A percentile compares a stretch with the other conserved stretches of the same genome.
Evolutionary conservation across 2,797 vertebrate species (phyloP).

Genomic region (Xenentodon cancila): DNA sequence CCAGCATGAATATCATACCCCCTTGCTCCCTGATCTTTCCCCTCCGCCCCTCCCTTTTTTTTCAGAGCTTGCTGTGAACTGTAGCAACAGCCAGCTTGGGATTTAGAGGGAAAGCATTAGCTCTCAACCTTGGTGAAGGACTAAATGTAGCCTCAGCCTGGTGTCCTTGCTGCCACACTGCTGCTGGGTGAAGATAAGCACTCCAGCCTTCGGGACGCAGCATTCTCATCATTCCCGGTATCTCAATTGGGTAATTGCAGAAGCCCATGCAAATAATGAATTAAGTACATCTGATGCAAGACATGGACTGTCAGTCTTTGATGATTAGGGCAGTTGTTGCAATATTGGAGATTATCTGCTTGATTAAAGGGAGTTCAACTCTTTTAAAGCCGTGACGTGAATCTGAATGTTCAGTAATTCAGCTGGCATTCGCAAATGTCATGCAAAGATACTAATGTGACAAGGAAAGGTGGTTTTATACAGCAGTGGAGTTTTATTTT

Average conservation of each 20-base stretch:
- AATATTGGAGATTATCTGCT: constrained; percentile 1
- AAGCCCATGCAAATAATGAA: constrained; percentile 46
- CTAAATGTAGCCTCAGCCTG: constrained; percentile 57
- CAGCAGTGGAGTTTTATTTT: not conserved
- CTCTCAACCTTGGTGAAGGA: constrained; percentile 77
- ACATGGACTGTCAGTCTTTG: constrained; percentile 3
- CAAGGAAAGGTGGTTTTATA: constrained; percentile 5
- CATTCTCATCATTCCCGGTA: constrained; percentile 32
- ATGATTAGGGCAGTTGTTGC: constrained; percentile 5
- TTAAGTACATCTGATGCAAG: constrained; percentile 28
- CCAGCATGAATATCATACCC: constrained; percentile 60
- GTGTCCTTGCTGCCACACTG: constrained; percentile 72
- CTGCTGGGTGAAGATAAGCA: constrained; percentile 72
- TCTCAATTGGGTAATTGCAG: constrained; percentile 42
- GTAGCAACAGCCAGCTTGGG: constrained; percentile 46
- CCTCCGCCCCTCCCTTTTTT: constrained; percentile 35
- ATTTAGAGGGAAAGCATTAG: constrained; percentile 60
- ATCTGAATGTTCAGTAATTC: constrained; percentile 17
- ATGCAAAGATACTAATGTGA: constrained; percentile 20
- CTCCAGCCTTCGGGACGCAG: constrained; percentile 45
- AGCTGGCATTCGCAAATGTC: constrained; percentile 30
- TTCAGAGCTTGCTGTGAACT: constrained; percentile 45
- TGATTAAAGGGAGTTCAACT: constrained; percentile 24
- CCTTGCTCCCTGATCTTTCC: constrained; percentile 41
- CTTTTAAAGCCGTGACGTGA: not conserved